A percentile compares a stretch with the other conserved stretches of the same genome.
phyloP scores from a whole-genome alignment of 2,797 vertebrate genomes.

The Pseudomugil gertrudae region DNA sequence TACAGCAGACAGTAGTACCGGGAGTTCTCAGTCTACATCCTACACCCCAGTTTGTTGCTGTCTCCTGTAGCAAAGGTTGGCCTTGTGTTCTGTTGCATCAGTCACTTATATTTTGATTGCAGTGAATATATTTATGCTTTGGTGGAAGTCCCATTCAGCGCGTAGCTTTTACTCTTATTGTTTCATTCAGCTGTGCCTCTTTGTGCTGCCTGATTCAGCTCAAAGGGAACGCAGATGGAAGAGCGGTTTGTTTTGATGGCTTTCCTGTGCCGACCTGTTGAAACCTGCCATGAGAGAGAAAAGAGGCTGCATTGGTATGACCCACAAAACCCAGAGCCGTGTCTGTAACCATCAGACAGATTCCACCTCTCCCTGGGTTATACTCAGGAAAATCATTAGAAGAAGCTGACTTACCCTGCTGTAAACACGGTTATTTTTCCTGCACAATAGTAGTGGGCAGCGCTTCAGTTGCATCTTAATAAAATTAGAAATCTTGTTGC shows the following conservation, averaged over 20 bases:
- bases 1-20: background rate
- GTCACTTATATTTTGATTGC: background rate
- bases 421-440: background rate
- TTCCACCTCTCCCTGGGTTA: background rate
- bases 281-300: constrained; percentile 32
- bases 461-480: constrained; percentile 30
- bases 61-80: background rate
- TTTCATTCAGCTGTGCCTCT: background rate
- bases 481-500: constrained; percentile 48
- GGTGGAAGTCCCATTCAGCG: too few species aligned
- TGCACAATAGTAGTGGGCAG: constrained; percentile 15
- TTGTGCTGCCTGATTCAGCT: background rate
- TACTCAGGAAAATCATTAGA: constrained; percentile 14
- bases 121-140: background rate
- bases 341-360: background rate
- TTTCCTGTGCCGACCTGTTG: constrained; percentile 44
- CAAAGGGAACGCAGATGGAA: constrained; percentile 4
- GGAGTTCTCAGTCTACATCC: background rate
- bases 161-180: background rate
- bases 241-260: constrained; percentile 3
- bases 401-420: background rate
- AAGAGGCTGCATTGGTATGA: constrained; percentile 14
- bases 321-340: constrained; percentile 36
- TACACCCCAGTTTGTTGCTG: background rate
- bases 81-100: background rate